Evolutionary conservation across 2,888 invertebrate species (phyloP).

Genomic region (Adineta ricciae): DNA sequence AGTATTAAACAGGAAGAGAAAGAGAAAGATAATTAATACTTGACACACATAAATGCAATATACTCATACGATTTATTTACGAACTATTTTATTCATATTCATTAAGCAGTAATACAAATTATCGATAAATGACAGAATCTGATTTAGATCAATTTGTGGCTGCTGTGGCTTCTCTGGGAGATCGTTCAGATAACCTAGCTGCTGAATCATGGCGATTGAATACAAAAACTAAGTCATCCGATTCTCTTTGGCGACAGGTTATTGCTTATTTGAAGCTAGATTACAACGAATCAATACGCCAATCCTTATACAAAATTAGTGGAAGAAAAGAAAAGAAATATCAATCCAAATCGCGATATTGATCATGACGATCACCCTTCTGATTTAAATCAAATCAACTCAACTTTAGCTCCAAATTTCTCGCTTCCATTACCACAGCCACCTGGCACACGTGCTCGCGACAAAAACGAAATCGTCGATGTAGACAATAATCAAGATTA

Average conservation of each 20-base stretch:
- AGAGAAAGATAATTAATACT: too few relatives aligned
- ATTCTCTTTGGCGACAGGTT: background rate
- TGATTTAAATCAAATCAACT: background rate
- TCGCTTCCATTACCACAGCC: background rate
- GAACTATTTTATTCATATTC: too few relatives aligned
- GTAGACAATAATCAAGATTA: background rate
- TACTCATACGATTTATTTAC: too few relatives aligned
- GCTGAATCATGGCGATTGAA: background rate
- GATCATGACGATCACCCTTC: background rate
- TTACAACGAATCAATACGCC: background rate
- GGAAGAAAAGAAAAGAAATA: background rate
- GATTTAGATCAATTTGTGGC: background rate
- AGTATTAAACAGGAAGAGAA: too few relatives aligned
- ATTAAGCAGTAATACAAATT: background rate
- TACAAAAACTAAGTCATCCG: background rate
- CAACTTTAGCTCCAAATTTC: background rate
- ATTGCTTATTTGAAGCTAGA: background rate
- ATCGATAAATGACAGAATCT: background rate
- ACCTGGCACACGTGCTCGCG: background rate
- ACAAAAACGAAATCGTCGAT: background rate
- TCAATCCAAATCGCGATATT: background rate
- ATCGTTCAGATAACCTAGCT: background rate
- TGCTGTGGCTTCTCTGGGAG: background rate
- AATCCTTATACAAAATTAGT: background rate
- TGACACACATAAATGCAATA: too few relatives aligned